phyloP scores from a whole-genome alignment of 2,113 vertebrate genomes.

The Cacatua alba region DNA sequence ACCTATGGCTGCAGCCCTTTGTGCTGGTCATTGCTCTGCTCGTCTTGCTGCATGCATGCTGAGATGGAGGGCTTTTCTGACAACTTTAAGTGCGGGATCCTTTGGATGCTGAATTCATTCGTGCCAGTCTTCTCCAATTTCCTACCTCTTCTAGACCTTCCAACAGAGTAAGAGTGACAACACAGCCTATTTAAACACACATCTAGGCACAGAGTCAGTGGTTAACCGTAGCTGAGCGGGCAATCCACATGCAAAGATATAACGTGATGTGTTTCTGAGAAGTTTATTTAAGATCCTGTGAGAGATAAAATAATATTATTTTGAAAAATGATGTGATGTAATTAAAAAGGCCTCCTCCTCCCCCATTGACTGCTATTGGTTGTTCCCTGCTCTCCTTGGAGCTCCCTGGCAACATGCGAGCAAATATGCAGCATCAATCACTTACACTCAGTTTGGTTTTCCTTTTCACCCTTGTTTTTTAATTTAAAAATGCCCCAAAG shows the following conservation, averaged over 20 bases:
- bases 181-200: not conserved
- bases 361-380: not conserved
- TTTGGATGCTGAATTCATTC: not conserved
- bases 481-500: conserved; percentile 58
- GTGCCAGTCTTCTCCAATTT: not conserved
- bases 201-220: not conserved
- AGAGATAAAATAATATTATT: not conserved
- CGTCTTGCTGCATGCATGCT: not conserved
- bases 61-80: not conserved
- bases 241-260: not conserved
- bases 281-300: not conserved
- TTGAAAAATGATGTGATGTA: not conserved
- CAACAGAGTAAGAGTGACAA: not conserved
- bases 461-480: conserved; percentile 32
- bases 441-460: conserved; percentile 4
- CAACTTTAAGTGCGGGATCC: not conserved
- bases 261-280: not conserved
- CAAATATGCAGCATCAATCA: conserved; percentile 60
- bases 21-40: not conserved
- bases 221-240: not conserved
- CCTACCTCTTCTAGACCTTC: not conserved
- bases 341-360: conserved; percentile 18
- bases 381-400: conserved; percentile 18
- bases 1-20: not conserved
- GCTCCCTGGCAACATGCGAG: conserved; percentile 18